Base-by-base conservation (phyloP, 2,797 vertebrate species). In the Okamejei kenojei region DNA sequence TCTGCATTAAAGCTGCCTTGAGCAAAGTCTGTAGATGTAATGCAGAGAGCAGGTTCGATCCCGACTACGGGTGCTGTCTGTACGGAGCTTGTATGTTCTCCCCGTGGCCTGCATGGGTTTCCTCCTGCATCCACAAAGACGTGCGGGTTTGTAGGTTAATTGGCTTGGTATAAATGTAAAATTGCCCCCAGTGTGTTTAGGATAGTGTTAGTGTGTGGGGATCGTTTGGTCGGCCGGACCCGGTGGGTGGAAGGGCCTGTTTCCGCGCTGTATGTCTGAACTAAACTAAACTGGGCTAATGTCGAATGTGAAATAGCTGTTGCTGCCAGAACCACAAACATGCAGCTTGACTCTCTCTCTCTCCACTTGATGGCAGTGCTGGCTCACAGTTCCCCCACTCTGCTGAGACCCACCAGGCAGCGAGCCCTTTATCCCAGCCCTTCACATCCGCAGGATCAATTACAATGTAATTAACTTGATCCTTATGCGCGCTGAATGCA, bases 391-490 rank as follows among this genome's bases (percentile, higher is more conserved):
- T 91, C 11, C 26, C 76, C 26, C 23, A n/a, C 71, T 73, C 35
- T 45, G 76, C 54, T 11, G 90, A 74, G 35, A 76, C 68, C 35
- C 68, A 74, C 35, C 45, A 26, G 90, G 68, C 10, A 91, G 38
- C 21, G 4, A 73, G 38, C 23, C 90, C 74, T 91, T 91, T 91
- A 91, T 91, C 71, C 54, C 68, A 38, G 90, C 71, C 90, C 76
- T 76, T n/a, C 35, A 74, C 23, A 92, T 54, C 90, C 38, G 76
- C 23, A 92, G 90, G 90, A 92, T 92, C 90, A 92, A 92, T 92
- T 92, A 74, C 90, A 92, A 92, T 92, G 90, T 92, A 92, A 92
- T 92, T 92, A 92, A 92, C 90, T 92, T 92, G 90, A 92, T 92
- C 90, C 90, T 92, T 92, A 74, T 76, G 90, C 71, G 90, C 38